Conservation (phyloP, 2,888 invertebrate species). For the Brenthis ino region DNA sequence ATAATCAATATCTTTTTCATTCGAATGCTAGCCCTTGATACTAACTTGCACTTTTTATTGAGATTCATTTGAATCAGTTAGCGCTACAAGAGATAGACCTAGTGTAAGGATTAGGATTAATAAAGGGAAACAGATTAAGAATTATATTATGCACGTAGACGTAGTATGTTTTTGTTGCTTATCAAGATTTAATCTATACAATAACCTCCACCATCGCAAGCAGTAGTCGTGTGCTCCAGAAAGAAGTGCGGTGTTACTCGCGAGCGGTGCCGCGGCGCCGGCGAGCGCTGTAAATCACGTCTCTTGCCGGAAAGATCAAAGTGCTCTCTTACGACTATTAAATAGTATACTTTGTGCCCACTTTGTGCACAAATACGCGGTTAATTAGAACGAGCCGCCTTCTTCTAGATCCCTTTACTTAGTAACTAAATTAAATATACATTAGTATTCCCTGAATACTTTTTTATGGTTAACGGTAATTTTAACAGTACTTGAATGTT, state of each 20-base stretch:
- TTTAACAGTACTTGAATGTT: background rate
- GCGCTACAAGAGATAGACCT: no score
- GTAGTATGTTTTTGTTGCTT: no score
- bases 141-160: no score
- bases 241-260: background rate
- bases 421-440: no score
- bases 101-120: background rate
- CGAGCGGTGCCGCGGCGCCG: conserved; percentile 10
- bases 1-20: no score
- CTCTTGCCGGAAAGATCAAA: conserved; percentile 27
- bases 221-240: background rate
- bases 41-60: no score
- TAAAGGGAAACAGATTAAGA: background rate
- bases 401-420: background rate
- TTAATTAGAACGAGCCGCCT: conserved; percentile 20
- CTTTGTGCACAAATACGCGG: conserved; percentile 22
- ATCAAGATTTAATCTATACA: no score
- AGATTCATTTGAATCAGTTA: no score
- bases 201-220: background rate
- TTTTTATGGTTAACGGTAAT: no score
- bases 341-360: conserved; percentile 23
- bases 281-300: conserved; percentile 25
- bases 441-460: no score
- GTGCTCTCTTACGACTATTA: conserved; percentile 26
- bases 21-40: no score